These are phyloP conservation scores for Chironomus tepperi DNA, from an alignment of 1,140 invertebrate species.

Conservation along the genomic window DNA sequence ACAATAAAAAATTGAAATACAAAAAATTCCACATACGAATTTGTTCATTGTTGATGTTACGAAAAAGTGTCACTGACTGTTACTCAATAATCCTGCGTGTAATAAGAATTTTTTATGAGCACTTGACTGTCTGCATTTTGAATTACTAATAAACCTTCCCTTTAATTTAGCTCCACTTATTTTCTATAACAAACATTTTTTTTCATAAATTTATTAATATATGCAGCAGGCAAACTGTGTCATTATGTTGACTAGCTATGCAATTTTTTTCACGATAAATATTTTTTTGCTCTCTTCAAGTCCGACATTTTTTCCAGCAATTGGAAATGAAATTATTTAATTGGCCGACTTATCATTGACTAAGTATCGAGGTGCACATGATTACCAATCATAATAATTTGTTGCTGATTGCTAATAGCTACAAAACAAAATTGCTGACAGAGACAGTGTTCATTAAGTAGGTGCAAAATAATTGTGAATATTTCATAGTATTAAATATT, in stretches of 20 bases:
- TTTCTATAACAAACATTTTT: neutral
- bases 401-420: neutral
- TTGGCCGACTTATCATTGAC: neutral
- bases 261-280: neutral
- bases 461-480: conserved; percentile 5
- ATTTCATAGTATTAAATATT: too few relatives aligned
- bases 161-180: neutral
- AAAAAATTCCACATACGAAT: neutral
- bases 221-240: conserved; percentile 5
- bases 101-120: neutral
- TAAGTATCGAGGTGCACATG: neutral
- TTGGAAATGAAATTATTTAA: neutral
- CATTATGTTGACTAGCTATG: neutral
- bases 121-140: neutral
- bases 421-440: neutral
- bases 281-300: neutral
- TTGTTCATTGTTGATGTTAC: neutral
- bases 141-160: neutral
- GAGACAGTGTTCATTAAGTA: neutral
- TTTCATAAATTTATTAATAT: neutral
- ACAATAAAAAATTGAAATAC: conserved; percentile 5
- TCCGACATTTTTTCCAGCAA: neutral
- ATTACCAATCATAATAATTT: too few relatives aligned
- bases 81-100: neutral
- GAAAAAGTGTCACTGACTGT: neutral